Evolutionary conservation across 2,113 vertebrate species (phyloP).

Genomic region (Callaeas wilsoni): DNA sequence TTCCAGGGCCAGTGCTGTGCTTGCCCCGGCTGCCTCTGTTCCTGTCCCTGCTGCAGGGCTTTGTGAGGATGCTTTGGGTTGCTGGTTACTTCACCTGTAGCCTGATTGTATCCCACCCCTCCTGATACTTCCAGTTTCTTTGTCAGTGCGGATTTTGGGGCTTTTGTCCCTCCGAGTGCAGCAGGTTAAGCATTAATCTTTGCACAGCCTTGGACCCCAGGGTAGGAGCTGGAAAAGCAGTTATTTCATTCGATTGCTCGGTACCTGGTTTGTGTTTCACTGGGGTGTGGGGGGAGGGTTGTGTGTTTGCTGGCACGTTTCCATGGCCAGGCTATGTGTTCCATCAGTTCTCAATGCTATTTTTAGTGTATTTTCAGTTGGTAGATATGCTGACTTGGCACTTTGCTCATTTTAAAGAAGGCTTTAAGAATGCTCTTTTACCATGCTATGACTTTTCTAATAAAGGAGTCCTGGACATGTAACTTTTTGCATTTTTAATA

Average conservation of each 20-base stretch:
- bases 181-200: conserved; percentile 34
- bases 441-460: background rate
- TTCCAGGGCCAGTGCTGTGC: background rate
- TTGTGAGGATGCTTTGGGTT: background rate
- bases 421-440: conserved; percentile 25
- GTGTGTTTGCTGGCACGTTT: conserved; percentile 5
- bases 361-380: conserved; percentile 51
- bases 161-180: background rate
- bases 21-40: background rate
- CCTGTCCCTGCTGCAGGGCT: conserved; percentile 24
- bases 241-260: background rate
- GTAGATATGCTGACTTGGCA: conserved; percentile 33
- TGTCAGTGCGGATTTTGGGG: background rate
- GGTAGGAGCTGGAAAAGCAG: background rate
- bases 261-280: conserved; percentile 41
- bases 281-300: background rate
- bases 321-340: background rate
- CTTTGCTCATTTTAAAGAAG: conserved; percentile 36
- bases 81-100: conserved; percentile 21
- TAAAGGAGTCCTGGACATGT: background rate
- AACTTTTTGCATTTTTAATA: background rate
- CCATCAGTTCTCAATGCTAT: conserved; percentile 19
- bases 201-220: background rate
- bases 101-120: conserved; percentile 6
- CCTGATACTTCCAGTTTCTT: conserved; percentile 19